Percentiles rank a stretch among this genome's conserved stretches.
Evolutionary conservation across 1,140 invertebrate genomes (phyloP).

Genomic region (Caerostris extrusa): DNA sequence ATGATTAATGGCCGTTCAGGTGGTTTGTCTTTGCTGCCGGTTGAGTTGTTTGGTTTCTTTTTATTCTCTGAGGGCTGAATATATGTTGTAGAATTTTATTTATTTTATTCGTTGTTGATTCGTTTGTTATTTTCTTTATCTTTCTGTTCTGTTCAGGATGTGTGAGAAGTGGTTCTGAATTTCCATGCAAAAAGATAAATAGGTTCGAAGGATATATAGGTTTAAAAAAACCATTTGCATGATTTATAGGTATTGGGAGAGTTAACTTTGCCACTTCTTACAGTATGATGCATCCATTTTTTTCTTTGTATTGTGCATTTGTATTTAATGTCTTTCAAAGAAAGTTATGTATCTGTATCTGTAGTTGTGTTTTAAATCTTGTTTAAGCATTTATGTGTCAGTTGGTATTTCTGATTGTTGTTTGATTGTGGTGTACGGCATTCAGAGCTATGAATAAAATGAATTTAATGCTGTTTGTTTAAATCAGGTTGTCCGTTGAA

Average conservation of each 20-base stretch:
- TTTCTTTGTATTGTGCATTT: background rate
- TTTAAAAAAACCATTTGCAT: background rate
- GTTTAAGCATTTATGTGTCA: too few species aligned
- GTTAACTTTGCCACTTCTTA: background rate
- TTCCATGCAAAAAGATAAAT: background rate
- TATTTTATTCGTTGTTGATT: background rate
- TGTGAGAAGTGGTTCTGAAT: conserved; percentile 4
- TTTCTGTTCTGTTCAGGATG: background rate
- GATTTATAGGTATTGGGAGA: background rate
- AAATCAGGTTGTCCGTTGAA: too few species aligned
- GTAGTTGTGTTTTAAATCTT: too few species aligned
- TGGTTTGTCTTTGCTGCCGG: background rate
- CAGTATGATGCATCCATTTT: background rate
- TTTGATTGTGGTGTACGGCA: too few species aligned
- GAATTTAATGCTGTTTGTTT: too few species aligned
- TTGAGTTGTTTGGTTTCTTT: background rate
- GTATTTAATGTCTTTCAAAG: too few species aligned
- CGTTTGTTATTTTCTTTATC: background rate
- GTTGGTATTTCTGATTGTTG: too few species aligned
- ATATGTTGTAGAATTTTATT: background rate
- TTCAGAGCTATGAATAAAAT: too few species aligned
- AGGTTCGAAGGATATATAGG: background rate
- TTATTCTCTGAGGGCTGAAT: background rate
- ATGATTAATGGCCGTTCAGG: conserved; percentile 57
- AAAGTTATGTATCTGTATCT: too few species aligned